Conservation (phyloP, 2,797 vertebrate species). For the Ctenosaura bakeri region DNA sequence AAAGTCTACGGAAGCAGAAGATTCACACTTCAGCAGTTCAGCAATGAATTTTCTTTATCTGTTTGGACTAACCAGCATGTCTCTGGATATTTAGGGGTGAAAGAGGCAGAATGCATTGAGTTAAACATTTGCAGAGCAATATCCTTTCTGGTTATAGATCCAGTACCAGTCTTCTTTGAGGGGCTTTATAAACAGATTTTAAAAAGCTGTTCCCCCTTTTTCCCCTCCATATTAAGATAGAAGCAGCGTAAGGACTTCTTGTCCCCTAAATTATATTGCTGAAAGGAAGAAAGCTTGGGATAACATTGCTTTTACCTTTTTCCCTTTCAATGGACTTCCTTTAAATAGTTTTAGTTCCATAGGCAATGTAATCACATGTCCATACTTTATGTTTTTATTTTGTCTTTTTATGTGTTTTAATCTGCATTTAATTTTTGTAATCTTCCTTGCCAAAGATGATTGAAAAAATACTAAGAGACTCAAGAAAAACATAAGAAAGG, state of each 20-base stretch:
- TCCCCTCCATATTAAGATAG: background rate
- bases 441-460: too few relatives aligned
- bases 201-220: too few relatives aligned
- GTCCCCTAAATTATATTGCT: background rate
- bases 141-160: background rate
- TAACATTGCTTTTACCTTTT: too few relatives aligned
- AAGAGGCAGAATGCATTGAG: background rate
- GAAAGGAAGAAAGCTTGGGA: too few relatives aligned
- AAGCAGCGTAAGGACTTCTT: background rate
- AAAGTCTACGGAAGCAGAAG: background rate
- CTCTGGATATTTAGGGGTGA: conserved; percentile 20
- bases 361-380: too few relatives aligned
- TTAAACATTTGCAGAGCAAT: background rate
- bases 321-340: too few relatives aligned
- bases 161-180: background rate
- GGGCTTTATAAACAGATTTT: background rate
- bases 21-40: conserved; percentile 6
- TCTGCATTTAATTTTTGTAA: too few relatives aligned
- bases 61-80: background rate
- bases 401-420: too few relatives aligned
- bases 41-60: background rate
- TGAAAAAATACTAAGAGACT: too few relatives aligned
- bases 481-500: too few relatives aligned
- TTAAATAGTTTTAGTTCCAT: too few relatives aligned
- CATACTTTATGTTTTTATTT: too few relatives aligned